Base-by-base conservation (phyloP, 2,113 vertebrate species). In the Antechinus stuartii region DNA sequence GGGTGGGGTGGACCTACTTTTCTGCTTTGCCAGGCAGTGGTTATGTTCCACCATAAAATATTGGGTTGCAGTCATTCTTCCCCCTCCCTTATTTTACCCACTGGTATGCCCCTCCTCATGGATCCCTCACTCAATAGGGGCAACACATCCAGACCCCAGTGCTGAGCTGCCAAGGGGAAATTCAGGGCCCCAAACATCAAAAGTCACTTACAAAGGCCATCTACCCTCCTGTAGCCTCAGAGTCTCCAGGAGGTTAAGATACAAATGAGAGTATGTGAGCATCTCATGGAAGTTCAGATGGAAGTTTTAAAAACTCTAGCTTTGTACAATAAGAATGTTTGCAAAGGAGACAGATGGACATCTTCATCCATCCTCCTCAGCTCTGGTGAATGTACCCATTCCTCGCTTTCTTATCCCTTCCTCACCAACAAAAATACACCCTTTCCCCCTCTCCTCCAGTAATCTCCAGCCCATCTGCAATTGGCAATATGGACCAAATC, bases 391-490 rank as follows among this genome's bases (percentile, higher is more conserved):
- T 49, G 27, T 92, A 50, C 8, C 8, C 55, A 50, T 23, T 53
- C 52, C 24, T 57, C 53, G 50, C 54, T 27, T 46, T 55, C 22
- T 4, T 26, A 22, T 47, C 47, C 61, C 16, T 84, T 57, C 19
- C 8, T 9, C 26, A 19, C 30, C 14, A 53, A 95, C 97, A 90
- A 49, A 91, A 93, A 96, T 61, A 30, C 27, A 30, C 27, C 95
- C 92, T 95, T 92, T 96, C 93, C 91, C 95, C 96, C 91, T 47
- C 30, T 19, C 91, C 91, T 42, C 94, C 92, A 89, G 91, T 95
- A 93, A 52, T 92, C 92, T 94, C 91, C 19, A 52, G 55, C 96
- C 93, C 97, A 96, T 96, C 96, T 96, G 96, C 95, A 97, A 96
- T 92, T 90, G n/a, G 14, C 35, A 19, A n/a, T 91, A 90, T 24